These are phyloP conservation scores for Caenorhabditis wallacei DNA, from an alignment of 2,888 invertebrate genomes.

Conservation along the genomic window DNA sequence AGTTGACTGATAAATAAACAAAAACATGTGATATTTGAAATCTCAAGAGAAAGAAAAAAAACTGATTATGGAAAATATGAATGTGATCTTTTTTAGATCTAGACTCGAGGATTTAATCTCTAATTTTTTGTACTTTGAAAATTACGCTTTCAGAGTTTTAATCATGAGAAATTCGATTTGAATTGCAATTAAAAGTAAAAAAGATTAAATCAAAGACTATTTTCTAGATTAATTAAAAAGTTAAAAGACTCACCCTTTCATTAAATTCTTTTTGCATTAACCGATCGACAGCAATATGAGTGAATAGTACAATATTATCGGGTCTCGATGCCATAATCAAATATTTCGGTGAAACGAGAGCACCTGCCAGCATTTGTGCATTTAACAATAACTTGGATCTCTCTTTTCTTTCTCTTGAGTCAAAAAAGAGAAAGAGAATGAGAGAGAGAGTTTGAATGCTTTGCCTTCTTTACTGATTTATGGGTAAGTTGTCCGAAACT, in stretches of 20 bases:
- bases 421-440: background rate
- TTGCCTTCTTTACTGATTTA: conserved; percentile 32
- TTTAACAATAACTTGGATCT: conserved; percentile 25
- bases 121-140: too few species aligned
- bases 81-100: too few species aligned
- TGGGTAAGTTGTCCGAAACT: conserved; percentile 31
- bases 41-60: too few species aligned
- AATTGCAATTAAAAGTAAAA: too few species aligned
- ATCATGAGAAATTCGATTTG: too few species aligned
- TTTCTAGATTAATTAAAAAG: background rate
- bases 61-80: too few species aligned
- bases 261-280: conserved; percentile 50
- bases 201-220: too few species aligned
- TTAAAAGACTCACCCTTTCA: conserved; percentile 38
- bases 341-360: conserved; percentile 52
- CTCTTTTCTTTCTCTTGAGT: background rate
- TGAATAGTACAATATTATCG: conserved; percentile 52
- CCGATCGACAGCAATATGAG: conserved; percentile 42
- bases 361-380: conserved; percentile 62
- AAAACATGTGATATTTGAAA: too few species aligned
- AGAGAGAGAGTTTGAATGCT: conserved; percentile 8
- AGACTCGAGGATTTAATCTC: too few species aligned
- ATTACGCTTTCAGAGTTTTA: too few species aligned
- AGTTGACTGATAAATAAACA: too few species aligned
- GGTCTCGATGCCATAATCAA: conserved; percentile 60